Evolutionary conservation across 2,888 invertebrate species (phyloP), one percentile per base, ranked within the genome.

Genomic region (Bombylius discolor): DNA sequence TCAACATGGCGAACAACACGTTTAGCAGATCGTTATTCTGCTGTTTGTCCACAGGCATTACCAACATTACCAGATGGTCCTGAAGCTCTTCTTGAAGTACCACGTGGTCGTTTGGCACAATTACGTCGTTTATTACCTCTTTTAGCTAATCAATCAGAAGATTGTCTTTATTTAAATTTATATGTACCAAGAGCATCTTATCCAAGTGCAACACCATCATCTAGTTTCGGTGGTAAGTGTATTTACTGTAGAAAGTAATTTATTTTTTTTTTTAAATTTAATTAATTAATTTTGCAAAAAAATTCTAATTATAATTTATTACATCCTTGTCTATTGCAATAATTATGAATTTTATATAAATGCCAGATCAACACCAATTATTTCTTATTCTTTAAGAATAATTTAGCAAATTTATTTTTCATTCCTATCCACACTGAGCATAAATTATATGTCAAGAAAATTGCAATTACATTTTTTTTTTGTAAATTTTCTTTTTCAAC

Each of bases 131-230:
- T 97, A 64, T 76, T 88, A 65, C 90, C 92, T 23, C 77, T 89
- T 63, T 81, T 97, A 58, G 83, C 84, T 67, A 91, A 95, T 72
- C 95, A 97, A 78, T 92, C 90, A 74, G 98, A 98, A 78, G 97
- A 98, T 79, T 98, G 98, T 74, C 85, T 98, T 66, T 95, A 93
- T 75, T 84, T 98, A 71, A 98, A 98, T 78, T 83, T 98, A 64
- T 98, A 94, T 78, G 91, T 94, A 62, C 97, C 97, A 61, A 66
- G 81, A 79, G 32, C 49, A 39, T 48, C 46, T 9, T 49, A 54
- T 49, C 54, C 57, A 67, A 81, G 83, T 84, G 70, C 57, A 5
- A 44, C 53, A 14, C 34, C 48, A 23, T 32, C 49, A 51, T 49
- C 52, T 5, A 53, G 36, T 53, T 56, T 53, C 47, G 34, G 50